Conservation (phyloP, 2,797 vertebrate genomes). For the Eulemur mongoz region DNA sequence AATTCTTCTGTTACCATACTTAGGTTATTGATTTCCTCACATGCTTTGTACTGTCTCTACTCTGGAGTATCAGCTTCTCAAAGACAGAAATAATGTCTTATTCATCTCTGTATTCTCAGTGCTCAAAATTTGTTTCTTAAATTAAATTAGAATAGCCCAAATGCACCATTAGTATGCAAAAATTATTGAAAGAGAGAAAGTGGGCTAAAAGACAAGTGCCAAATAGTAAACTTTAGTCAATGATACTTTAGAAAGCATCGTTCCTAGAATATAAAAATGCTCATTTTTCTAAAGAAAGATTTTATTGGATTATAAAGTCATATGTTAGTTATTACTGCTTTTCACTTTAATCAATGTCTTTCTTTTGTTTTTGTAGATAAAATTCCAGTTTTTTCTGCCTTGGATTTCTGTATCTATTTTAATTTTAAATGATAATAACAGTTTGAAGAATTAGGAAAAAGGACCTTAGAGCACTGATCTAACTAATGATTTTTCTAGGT, state of each 20-base stretch:
- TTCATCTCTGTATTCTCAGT: neutral
- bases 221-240: neutral
- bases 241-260: neutral
- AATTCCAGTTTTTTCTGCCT: neutral
- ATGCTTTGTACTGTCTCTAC: neutral
- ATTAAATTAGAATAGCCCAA: constrained; percentile 21
- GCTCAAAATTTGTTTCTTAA: constrained; percentile 30
- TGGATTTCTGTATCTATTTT: neutral
- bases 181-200: neutral
- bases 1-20: constrained; percentile 7
- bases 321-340: neutral
- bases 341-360: neutral
- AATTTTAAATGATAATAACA: neutral
- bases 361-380: neutral
- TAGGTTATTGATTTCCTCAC: constrained; percentile 36
- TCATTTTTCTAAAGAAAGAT: neutral
- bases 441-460: neutral
- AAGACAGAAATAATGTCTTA: neutral
- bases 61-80: neutral
- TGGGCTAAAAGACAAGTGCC: neutral
- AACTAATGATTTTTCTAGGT: neutral
- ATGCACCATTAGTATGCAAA: neutral
- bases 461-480: neutral
- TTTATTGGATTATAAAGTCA: neutral
- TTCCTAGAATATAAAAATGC: constrained; percentile 26